Conservation (phyloP, 2,888 invertebrate genomes). For the Abrostola tripartita region DNA sequence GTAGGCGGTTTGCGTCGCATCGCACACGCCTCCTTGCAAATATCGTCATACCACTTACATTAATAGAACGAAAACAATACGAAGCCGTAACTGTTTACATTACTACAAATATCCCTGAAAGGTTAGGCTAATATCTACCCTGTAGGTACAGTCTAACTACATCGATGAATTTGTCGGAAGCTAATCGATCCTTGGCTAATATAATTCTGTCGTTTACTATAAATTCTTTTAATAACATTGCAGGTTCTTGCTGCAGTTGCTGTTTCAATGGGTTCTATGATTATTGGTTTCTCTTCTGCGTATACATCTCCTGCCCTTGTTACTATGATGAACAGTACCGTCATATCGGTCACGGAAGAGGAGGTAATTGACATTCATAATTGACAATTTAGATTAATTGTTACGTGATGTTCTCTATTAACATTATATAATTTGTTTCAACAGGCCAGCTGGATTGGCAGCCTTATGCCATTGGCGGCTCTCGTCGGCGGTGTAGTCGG, state of each 20-base stretch:
- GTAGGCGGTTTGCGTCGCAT: conserved; percentile 65
- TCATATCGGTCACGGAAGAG: conserved; percentile 88
- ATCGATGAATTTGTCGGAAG: no score
- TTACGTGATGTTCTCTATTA: conserved; percentile 8
- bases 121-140: no score
- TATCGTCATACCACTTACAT: conserved; percentile 63
- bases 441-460: conserved; percentile 96
- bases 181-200: no score
- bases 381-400: conserved; percentile 11
- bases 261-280: conserved; percentile 95
- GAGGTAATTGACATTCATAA: conserved; percentile 82
- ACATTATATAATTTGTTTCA: conserved; percentile 27
- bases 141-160: no score
- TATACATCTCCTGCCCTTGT: conserved; percentile 96
- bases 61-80: conserved; percentile 46
- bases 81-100: conserved; percentile 39
- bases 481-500: conserved; percentile 94
- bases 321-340: conserved; percentile 90
- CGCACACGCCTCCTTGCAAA: conserved; percentile 74
- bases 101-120: conserved; percentile 8
- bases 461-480: conserved; percentile 96
- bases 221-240: conserved; percentile 54
- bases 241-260: conserved; percentile 95
- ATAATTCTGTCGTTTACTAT: no score
- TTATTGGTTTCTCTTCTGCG: conserved; percentile 95